These are phyloP conservation scores for Lycocorax pyrrhopterus DNA, from an alignment of 2,113 vertebrate genomes.

Conservation along the genomic window DNA sequence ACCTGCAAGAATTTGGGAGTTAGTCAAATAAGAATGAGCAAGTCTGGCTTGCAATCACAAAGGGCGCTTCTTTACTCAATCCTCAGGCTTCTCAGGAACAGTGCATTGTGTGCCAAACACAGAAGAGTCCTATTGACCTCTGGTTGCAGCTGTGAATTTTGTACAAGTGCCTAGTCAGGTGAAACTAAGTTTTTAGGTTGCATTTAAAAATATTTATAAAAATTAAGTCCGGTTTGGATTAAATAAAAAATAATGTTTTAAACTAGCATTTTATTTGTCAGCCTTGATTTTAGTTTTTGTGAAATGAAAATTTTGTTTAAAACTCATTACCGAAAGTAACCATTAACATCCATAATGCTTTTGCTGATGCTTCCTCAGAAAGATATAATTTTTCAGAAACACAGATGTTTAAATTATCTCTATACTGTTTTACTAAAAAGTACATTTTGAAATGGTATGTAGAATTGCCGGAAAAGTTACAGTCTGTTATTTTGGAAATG, in stretches of 20 bases:
- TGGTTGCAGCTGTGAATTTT: background rate
- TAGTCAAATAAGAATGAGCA: background rate
- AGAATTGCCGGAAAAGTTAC: background rate
- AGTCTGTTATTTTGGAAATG: background rate
- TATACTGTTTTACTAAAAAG: background rate
- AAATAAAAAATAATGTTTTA: background rate
- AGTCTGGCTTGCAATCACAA: background rate
- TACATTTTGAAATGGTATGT: background rate
- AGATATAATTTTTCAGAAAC: background rate
- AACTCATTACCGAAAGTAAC: background rate
- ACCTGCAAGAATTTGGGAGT: background rate
- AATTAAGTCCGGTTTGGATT: background rate
- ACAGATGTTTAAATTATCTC: background rate
- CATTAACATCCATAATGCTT: background rate
- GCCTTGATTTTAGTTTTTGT: background rate
- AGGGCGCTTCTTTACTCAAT: background rate
- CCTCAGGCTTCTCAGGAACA: background rate
- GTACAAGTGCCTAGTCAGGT: background rate
- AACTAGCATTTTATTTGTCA: background rate
- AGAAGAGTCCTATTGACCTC: background rate
- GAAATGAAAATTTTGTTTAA: background rate
- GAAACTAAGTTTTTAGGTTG: background rate
- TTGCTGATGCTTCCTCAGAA: background rate
- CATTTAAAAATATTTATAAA: background rate
- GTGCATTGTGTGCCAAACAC: background rate